These are phyloP conservation scores for Lasioglossum leucozonium DNA, from an alignment of 2,888 invertebrate species.

Conservation along the genomic window DNA sequence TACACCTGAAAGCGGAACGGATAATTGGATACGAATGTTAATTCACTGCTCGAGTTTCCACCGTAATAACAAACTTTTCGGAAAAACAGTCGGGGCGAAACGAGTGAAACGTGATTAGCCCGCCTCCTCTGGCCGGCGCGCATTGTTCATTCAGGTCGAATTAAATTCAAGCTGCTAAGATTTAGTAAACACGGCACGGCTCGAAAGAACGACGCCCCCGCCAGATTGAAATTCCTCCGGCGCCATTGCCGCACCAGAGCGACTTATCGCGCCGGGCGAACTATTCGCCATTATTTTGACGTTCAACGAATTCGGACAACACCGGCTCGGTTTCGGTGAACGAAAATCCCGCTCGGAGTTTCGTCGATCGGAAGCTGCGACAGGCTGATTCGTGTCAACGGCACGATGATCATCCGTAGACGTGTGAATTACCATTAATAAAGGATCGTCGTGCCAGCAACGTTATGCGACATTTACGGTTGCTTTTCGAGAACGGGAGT, in stretches of 20 bases:
- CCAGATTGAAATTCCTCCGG: constrained; percentile 3
- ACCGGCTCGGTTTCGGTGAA: too few species aligned
- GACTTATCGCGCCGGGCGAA: neutral
- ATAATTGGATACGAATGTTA: constrained; percentile 2
- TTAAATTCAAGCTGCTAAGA: neutral
- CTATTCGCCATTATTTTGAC: constrained; percentile 5
- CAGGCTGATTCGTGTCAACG: constrained; percentile 17
- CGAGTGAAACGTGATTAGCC: neutral
- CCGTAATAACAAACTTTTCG: neutral
- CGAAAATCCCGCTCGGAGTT: neutral
- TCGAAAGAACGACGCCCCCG: neutral
- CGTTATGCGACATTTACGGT: neutral
- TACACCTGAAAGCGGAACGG: neutral
- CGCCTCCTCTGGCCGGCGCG: neutral
- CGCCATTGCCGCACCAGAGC: neutral
- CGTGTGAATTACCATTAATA: neutral
- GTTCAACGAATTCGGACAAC: neutral
- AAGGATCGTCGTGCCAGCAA: neutral
- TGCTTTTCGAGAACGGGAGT: neutral
- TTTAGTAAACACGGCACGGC: constrained; percentile 3
- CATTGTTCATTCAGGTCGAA: neutral
- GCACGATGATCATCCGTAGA: neutral
- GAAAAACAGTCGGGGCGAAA: neutral
- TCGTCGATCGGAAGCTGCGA: constrained; percentile 1
- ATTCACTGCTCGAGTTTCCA: neutral